phyloP scores from a whole-genome alignment of 1,140 invertebrate species.

The Brachionus plicatilis region DNA sequence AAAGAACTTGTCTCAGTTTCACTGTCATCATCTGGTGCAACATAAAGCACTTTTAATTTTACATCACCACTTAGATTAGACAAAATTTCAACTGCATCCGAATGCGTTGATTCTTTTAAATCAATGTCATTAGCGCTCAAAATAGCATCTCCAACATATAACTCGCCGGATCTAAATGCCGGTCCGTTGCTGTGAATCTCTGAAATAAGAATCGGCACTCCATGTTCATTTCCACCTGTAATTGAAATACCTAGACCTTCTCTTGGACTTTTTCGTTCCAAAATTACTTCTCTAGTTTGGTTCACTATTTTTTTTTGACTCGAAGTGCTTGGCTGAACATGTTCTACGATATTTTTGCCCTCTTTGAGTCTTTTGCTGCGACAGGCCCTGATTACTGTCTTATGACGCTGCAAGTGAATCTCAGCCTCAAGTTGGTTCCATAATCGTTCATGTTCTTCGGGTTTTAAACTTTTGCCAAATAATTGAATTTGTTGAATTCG shows the following conservation, averaged over 20 bases:
- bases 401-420: conserved; percentile 75
- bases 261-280: conserved; percentile 45
- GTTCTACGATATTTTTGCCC: conserved; percentile 51
- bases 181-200: conserved; percentile 72
- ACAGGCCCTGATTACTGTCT: conserved; percentile 67
- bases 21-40: conserved; percentile 65
- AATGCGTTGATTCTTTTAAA: conserved; percentile 65
- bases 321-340: neutral
- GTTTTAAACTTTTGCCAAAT: conserved; percentile 67
- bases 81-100: conserved; percentile 68
- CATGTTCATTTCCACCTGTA: conserved; percentile 75
- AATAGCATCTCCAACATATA: conserved; percentile 77
- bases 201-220: conserved; percentile 76
- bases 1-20: conserved; percentile 48
- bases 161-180: conserved; percentile 64
- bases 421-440: conserved; percentile 80
- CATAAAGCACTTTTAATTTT: conserved; percentile 66
- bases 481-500: conserved; percentile 80
- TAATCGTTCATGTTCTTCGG: conserved; percentile 70
- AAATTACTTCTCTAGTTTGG: neutral
- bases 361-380: conserved; percentile 49
- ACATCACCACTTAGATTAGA: conserved; percentile 64
- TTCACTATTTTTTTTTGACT: neutral
- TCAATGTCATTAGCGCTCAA: conserved; percentile 71
- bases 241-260: conserved; percentile 75